Conservation (phyloP, 2,888 invertebrate genomes). For the Lamproptera curius region DNA sequence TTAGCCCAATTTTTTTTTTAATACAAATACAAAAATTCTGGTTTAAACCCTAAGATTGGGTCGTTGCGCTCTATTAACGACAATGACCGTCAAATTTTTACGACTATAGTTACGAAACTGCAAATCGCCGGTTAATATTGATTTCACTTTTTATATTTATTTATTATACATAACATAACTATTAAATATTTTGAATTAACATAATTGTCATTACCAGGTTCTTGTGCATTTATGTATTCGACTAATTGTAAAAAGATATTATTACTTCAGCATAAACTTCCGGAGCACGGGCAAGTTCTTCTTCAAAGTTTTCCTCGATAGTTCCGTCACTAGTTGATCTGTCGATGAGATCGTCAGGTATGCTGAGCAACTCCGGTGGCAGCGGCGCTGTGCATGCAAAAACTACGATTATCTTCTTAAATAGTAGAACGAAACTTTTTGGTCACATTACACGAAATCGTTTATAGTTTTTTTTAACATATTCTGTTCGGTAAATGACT, state of each 20-base stretch:
- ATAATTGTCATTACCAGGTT: neutral
- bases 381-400: constrained; percentile 45
- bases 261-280: constrained; percentile 61
- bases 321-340: constrained; percentile 89
- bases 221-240: neutral
- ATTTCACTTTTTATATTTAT: neutral
- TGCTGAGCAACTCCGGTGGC: constrained; percentile 58
- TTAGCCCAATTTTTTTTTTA: too few relatives aligned
- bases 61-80: neutral
- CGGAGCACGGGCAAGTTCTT: constrained; percentile 86
- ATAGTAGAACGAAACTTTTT: neutral
- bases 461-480: neutral
- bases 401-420: neutral
- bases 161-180: neutral
- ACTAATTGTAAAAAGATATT: neutral
- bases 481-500: neutral
- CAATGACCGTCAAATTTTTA: neutral
- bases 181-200: neutral
- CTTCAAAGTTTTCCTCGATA: constrained; percentile 94
- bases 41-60: neutral
- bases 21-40: too few relatives aligned
- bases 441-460: neutral
- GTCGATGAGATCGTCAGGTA: constrained; percentile 47
- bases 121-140: neutral
- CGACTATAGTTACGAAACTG: neutral